Evolutionary conservation across 2,113 vertebrate genomes (phyloP).

Genomic region (Machaerirhynchus nigripectus): DNA sequence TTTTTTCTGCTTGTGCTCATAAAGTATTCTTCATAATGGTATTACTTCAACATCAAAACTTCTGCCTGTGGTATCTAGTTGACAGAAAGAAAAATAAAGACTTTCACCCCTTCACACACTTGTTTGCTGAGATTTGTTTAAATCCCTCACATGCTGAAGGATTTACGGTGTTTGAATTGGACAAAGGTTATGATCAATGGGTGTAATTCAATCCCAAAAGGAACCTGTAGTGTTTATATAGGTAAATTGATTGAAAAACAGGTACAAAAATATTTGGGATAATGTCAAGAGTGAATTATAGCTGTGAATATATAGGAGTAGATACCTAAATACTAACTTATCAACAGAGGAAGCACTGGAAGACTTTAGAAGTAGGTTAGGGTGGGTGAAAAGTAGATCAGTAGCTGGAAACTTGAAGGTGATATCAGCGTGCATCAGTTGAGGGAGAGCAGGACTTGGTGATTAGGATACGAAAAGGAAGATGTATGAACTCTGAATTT

Average conservation of each 20-base stretch:
- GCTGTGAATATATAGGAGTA: neutral
- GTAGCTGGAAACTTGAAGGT: neutral
- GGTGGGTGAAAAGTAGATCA: neutral
- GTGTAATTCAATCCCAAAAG: neutral
- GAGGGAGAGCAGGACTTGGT: neutral
- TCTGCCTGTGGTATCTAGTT: neutral
- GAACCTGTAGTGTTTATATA: neutral
- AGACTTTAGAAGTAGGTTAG: neutral
- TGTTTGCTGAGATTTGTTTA: neutral
- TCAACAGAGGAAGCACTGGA: neutral
- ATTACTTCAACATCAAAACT: neutral
- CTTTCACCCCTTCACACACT: neutral
- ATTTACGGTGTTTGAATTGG: neutral
- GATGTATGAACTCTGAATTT: neutral
- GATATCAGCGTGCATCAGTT: accelerated
- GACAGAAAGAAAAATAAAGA: neutral
- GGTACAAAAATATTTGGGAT: neutral
- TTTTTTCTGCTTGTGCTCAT: neutral
- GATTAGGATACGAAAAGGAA: neutral
- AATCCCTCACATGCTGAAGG: neutral
- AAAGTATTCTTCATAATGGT: neutral
- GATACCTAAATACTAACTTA: neutral
- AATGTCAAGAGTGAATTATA: neutral
- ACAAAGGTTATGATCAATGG: neutral
- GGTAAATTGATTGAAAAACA: neutral